Percentiles rank a stretch among this genome's conserved stretches.
phyloP scores from a whole-genome alignment of 1,140 invertebrate genomes.

The Aphelenchoides avenae region DNA sequence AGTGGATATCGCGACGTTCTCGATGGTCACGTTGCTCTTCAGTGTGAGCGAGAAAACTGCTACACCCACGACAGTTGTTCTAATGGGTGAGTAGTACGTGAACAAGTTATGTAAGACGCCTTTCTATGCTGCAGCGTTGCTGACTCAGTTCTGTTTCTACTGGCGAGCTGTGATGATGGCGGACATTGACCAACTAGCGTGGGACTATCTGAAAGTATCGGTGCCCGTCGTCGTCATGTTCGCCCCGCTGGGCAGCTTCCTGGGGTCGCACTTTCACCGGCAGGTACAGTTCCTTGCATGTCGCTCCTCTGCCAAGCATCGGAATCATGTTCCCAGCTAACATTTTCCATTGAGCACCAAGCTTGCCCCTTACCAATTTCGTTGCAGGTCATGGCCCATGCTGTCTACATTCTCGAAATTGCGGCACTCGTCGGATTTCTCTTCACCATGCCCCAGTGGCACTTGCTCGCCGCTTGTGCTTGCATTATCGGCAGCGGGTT shows the following conservation, averaged over 20 bases:
- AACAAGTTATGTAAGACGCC: not conserved
- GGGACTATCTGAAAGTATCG: constrained; percentile 48
- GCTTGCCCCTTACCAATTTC: not conserved
- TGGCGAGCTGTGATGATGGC: constrained; percentile 57
- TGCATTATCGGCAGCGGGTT: constrained; percentile 36
- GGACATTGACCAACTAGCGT: constrained; percentile 49
- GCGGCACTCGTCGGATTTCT: constrained; percentile 51
- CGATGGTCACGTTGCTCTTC: constrained; percentile 53
- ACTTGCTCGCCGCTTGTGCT: constrained; percentile 21
- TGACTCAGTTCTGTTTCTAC: constrained; percentile 51
- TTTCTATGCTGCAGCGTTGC: constrained; percentile 35
- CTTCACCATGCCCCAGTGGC: constrained; percentile 24
- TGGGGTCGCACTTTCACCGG: constrained; percentile 56
- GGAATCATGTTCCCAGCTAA: too few species aligned
- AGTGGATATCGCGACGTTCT: constrained; percentile 53
- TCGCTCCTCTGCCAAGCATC: too few species aligned
- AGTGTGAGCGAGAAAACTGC: constrained; percentile 58
- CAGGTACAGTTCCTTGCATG: constrained; percentile 37
- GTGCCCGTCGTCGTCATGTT: constrained; percentile 44
- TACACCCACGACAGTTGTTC: constrained; percentile 56
- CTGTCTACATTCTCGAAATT: constrained; percentile 46
- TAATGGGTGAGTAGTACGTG: constrained; percentile 41
- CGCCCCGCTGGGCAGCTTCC: constrained; percentile 48
- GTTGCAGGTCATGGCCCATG: constrained; percentile 43
- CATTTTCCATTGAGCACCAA: too few species aligned